These are phyloP conservation scores for Micromesistius poutassou DNA, from an alignment of 2,797 vertebrate genomes.

Conservation along the genomic window DNA sequence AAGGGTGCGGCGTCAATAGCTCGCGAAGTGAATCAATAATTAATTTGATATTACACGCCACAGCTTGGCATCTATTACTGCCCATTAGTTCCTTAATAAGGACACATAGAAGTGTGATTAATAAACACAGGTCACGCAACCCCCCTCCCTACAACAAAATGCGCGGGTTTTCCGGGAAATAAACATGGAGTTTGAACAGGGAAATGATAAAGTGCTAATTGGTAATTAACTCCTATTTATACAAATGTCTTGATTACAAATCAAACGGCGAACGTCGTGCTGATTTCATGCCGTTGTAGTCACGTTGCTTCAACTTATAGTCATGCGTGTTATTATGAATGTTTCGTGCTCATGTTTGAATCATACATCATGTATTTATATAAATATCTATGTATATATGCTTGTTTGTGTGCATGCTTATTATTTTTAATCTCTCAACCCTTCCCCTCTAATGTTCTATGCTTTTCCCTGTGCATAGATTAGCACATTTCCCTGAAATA, in stretches of 20 bases:
- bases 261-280: too few relatives aligned
- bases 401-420: not conserved
- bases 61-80: constrained; percentile 59
- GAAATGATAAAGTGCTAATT: too few relatives aligned
- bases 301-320: too few relatives aligned
- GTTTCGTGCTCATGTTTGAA: too few relatives aligned
- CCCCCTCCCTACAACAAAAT: too few relatives aligned
- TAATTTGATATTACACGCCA: constrained; percentile 63
- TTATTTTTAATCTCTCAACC: not conserved
- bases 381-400: not conserved
- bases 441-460: not conserved
- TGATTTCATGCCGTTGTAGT: too few relatives aligned
- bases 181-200: too few relatives aligned
- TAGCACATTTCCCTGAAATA: not conserved
- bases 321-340: too few relatives aligned
- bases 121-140: constrained; percentile 8
- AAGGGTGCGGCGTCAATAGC: constrained; percentile 41
- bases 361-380: not conserved
- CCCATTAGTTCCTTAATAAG: constrained; percentile 59
- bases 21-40: constrained; percentile 60
- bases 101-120: constrained; percentile 55
- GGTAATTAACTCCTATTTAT: too few relatives aligned
- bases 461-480: not conserved
- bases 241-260: too few relatives aligned
- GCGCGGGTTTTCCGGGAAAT: too few relatives aligned